Percentiles rank a stretch among this genome's conserved stretches.
These are phyloP conservation scores for Todus mexicanus DNA, from an alignment of 2,797 vertebrate species.

Conservation along the genomic window DNA sequence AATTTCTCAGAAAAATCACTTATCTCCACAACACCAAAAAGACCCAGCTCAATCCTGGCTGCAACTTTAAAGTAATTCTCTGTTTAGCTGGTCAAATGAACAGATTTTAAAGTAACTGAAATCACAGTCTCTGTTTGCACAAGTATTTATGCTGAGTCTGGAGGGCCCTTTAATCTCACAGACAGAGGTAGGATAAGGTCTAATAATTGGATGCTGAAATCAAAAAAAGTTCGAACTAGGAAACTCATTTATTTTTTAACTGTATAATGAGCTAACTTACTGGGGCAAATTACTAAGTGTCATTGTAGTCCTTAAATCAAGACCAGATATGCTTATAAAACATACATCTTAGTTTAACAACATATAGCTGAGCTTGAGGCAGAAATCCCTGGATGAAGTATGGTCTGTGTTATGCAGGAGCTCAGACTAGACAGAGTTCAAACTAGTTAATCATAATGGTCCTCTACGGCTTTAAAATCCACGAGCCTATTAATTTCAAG, in stretches of 20 bases:
- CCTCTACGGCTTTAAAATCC: neutral
- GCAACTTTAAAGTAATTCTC: neutral
- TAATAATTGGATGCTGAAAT: slow-evolving; percentile 21
- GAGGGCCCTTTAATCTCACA: slow-evolving; percentile 34
- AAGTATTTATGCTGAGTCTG: slow-evolving; percentile 11
- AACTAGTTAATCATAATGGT: neutral
- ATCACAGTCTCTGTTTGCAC: neutral
- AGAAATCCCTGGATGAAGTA: neutral
- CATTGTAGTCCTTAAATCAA: slow-evolving; percentile 47
- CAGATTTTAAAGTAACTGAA: slow-evolving; percentile 8
- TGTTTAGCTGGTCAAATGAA: neutral
- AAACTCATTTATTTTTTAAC: slow-evolving; percentile 19
- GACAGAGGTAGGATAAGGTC: neutral
- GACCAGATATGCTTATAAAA: slow-evolving; percentile 20
- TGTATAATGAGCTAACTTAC: neutral
- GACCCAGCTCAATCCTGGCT: neutral
- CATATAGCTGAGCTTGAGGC: neutral
- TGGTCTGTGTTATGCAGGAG: neutral
- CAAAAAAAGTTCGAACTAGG: slow-evolving; percentile 6
- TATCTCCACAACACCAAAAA: neutral
- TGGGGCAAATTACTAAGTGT: neutral
- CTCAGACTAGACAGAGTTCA: neutral
- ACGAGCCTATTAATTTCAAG: neutral
- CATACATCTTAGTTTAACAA: slow-evolving; percentile 1
- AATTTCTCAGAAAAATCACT: neutral